Evolutionary conservation across 2,797 vertebrate species (phyloP).

Genomic region (Scolopax rusticola): DNA sequence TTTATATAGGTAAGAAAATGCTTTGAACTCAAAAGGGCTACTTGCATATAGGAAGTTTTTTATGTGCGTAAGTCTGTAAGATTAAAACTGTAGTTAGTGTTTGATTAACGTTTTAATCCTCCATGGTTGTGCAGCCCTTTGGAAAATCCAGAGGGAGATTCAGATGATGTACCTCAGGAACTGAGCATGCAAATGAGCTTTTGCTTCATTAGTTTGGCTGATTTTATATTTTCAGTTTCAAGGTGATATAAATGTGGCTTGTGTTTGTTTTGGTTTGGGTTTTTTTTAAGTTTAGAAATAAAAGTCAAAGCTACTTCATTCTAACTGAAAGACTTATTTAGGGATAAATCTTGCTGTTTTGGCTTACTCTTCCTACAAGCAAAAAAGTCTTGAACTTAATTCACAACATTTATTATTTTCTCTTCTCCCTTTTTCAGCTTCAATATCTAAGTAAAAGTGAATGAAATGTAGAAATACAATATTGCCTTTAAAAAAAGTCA

Average conservation of each 20-base stretch:
- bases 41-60: conserved; percentile 12
- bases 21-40: conserved; percentile 19
- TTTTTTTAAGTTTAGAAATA: background rate
- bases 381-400: background rate
- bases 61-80: background rate
- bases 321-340: background rate
- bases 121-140: background rate
- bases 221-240: background rate
- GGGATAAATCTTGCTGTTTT: background rate
- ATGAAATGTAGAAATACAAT: background rate
- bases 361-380: background rate
- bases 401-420: background rate
- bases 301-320: background rate
- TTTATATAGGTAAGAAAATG: conserved; percentile 25
- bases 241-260: background rate
- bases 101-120: conserved; percentile 31
- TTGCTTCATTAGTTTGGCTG: background rate
- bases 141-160: background rate
- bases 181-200: background rate
- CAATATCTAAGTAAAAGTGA: background rate
- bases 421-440: background rate
- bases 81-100: conserved; percentile 14
- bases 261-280: background rate
- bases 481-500: background rate
- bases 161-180: background rate